phyloP scores from a whole-genome alignment of 2,113 vertebrate species.

The Lepus timidus region DNA sequence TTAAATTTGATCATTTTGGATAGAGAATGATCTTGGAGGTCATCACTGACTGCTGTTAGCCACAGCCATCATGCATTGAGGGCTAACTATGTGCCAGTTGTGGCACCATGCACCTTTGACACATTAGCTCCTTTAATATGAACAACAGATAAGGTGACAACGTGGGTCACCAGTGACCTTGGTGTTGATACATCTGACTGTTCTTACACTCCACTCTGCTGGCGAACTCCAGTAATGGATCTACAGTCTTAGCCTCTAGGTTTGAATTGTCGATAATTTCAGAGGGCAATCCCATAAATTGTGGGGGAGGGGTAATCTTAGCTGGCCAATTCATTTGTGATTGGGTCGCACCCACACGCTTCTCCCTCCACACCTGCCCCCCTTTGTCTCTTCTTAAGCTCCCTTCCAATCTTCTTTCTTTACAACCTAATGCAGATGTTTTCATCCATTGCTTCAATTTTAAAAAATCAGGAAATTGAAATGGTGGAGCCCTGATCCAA shows the following conservation, averaged over 20 bases:
- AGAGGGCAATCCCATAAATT: not conserved
- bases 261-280: not conserved
- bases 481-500: not conserved
- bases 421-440: not conserved
- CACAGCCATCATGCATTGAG: not conserved
- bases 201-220: not conserved
- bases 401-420: not conserved
- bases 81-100: not conserved
- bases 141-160: not conserved
- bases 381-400: not conserved
- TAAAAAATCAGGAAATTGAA: not conserved
- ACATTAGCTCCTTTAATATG: not conserved
- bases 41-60: not conserved
- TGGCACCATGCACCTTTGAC: rapidly evolving
- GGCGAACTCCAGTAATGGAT: not conserved
- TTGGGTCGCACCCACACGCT: not conserved
- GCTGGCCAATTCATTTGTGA: rapidly evolving
- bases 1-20: not conserved
- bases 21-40: not conserved
- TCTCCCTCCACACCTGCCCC: rapidly evolving
- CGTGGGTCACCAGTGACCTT: not conserved
- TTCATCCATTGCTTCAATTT: not conserved
- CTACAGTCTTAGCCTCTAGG: not conserved
- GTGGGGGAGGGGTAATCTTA: not conserved
- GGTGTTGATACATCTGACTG: not conserved